Evolutionary conservation across 2,113 vertebrate genomes (phyloP).

Genomic region (Clarias macrocephalus): DNA sequence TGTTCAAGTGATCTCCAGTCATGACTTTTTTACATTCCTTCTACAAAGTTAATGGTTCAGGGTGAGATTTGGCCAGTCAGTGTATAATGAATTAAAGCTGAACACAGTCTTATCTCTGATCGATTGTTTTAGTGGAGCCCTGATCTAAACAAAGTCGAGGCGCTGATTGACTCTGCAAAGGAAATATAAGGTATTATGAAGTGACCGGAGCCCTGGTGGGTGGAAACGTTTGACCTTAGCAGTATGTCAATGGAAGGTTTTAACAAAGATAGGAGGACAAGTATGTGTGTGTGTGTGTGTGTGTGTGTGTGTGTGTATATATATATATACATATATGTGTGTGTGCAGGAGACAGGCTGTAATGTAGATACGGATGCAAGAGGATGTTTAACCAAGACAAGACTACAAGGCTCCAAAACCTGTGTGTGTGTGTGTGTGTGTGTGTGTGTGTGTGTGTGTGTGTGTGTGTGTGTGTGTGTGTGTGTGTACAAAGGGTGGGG

Average conservation of each 20-base stretch:
- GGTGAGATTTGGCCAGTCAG: too few relatives aligned
- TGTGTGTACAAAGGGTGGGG: constrained; percentile 60
- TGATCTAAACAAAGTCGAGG: neutral
- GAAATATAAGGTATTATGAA: neutral
- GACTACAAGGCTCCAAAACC: constrained; percentile 3
- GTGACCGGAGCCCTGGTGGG: neutral
- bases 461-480: constrained; percentile 48
- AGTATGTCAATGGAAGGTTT: neutral
- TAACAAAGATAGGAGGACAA: neutral
- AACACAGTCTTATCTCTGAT: neutral
- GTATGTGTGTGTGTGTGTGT: neutral
- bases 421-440: constrained; percentile 55
- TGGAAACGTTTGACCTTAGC: neutral
- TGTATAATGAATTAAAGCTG: neutral
- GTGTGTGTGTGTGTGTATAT: neutral
- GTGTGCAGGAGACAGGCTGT: neutral
- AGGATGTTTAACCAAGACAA: constrained; percentile 28
- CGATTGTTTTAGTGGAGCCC: neutral
- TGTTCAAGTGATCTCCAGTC: too few relatives aligned
- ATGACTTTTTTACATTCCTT: too few relatives aligned
- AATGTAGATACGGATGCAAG: constrained; percentile 13
- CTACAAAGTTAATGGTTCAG: too few relatives aligned
- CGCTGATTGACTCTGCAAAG: neutral
- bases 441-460: constrained; percentile 58
- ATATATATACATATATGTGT: neutral